These are phyloP conservation scores for Zelostemma sp. DNA, from an alignment of 1,140 invertebrate species.

Conservation along the genomic window DNA sequence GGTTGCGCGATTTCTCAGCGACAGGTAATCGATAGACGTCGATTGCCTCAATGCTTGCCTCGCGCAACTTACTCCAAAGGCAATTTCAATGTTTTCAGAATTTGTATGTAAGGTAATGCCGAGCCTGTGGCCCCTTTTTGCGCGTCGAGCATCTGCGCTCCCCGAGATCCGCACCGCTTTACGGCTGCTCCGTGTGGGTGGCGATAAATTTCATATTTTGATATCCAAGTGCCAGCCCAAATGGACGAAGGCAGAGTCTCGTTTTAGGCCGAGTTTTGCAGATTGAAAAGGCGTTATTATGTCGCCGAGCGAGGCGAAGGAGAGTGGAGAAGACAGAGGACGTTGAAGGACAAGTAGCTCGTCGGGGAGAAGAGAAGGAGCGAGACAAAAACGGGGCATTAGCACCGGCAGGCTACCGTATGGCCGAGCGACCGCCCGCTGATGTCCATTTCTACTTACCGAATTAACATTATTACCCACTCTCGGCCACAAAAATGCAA, in stretches of 20 bases:
- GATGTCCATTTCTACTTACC: slow-evolving; percentile 65
- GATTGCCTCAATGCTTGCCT: slow-evolving; percentile 12
- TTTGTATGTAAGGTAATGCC: background rate
- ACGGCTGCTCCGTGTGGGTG: background rate
- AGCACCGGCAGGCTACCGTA: slow-evolving; percentile 62
- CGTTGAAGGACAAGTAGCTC: slow-evolving; percentile 16
- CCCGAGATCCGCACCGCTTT: background rate
- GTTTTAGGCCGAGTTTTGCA: slow-evolving; percentile 57
- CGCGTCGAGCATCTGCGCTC: background rate
- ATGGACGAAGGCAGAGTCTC: background rate
- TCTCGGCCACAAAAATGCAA: slow-evolving; percentile 58
- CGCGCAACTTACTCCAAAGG: background rate
- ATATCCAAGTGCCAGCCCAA: slow-evolving; percentile 10
- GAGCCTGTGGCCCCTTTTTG: background rate
- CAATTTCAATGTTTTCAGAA: slow-evolving; percentile 8
- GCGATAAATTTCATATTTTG: slow-evolving; percentile 8
- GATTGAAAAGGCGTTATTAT: slow-evolving; percentile 59
- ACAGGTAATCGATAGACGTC: slow-evolving; percentile 25
- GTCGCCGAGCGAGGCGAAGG: slow-evolving; percentile 37
- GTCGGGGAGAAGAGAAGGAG: slow-evolving; percentile 1
- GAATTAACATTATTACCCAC: slow-evolving; percentile 66
- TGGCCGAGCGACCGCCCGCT: slow-evolving; percentile 60
- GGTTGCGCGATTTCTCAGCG: slow-evolving; percentile 9
- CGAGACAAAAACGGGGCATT: slow-evolving; percentile 65
- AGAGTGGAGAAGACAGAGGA: slow-evolving; percentile 24